phyloP scores from a whole-genome alignment of 2,113 vertebrate genomes.

The Natator depressus region DNA sequence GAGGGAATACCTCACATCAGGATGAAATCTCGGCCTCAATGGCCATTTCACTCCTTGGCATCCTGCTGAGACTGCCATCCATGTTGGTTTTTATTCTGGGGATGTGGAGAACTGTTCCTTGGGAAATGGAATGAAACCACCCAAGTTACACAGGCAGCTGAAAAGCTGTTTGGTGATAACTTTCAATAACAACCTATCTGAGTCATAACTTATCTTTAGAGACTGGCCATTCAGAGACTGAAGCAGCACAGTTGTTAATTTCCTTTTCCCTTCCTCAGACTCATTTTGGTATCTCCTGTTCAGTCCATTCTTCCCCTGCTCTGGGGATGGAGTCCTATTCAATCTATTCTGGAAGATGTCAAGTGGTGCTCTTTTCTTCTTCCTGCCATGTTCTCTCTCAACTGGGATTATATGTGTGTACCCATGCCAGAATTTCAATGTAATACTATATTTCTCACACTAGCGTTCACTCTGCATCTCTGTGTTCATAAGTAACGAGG shows the following conservation, averaged over 20 bases:
- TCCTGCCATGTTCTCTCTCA: neutral
- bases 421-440: neutral
- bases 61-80: neutral
- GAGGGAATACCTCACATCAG: neutral
- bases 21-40: neutral
- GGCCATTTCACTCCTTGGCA: neutral
- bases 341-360: neutral
- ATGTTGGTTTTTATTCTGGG: neutral
- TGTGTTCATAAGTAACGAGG: neutral
- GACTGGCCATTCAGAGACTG: neutral
- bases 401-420: accelerated
- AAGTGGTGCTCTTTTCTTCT: neutral
- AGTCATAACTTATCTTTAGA: neutral
- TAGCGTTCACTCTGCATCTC: neutral
- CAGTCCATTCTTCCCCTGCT: neutral
- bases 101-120: neutral
- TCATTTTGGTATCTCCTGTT: neutral
- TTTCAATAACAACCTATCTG: neutral
- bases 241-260: neutral
- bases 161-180: neutral
- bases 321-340: neutral
- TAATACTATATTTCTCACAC: neutral
- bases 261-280: neutral
- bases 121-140: neutral
- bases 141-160: neutral